These are phyloP conservation scores for Pungitius pungitius DNA, from an alignment of 2,113 vertebrate genomes.

Conservation along the genomic window DNA sequence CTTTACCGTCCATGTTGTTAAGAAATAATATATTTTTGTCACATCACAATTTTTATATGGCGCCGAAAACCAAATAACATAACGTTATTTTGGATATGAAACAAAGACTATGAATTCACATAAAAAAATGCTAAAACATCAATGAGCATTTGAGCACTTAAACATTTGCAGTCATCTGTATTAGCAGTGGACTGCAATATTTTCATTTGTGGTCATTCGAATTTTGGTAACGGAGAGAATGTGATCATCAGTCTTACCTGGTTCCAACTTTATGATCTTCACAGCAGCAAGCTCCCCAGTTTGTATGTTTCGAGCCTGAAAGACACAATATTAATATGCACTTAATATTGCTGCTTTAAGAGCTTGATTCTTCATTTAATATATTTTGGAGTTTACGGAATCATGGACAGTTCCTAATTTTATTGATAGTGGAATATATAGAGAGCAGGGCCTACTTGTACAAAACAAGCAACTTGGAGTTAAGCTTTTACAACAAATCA, in stretches of 20 bases:
- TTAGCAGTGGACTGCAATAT: neutral
- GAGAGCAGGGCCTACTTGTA: no score
- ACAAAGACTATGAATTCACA: neutral
- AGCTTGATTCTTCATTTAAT: no score
- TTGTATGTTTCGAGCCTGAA: conserved; percentile 94
- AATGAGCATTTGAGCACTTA: neutral
- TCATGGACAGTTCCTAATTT: no score
- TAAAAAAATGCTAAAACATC: neutral
- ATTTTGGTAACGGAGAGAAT: conserved; percentile 9
- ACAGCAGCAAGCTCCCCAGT: conserved; percentile 96
- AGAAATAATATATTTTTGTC: neutral
- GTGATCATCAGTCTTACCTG: conserved; percentile 83
- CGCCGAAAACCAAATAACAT: neutral
- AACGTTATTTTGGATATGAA: neutral
- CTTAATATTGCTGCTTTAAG: neutral
- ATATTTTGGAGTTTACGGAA: no score
- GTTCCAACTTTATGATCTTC: conserved; percentile 98
- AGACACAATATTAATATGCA: conserved; percentile 35
- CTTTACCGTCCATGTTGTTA: neutral
- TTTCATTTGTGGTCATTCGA: conserved; percentile 1
- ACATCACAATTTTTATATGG: neutral
- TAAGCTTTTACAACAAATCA: no score
- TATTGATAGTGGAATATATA: no score
- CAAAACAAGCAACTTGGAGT: no score
- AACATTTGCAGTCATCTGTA: conserved; percentile 1